These are phyloP conservation scores for Enteromius unitaeniatus DNA, from an alignment of 2,797 vertebrate genomes.

Conservation along the genomic window DNA sequence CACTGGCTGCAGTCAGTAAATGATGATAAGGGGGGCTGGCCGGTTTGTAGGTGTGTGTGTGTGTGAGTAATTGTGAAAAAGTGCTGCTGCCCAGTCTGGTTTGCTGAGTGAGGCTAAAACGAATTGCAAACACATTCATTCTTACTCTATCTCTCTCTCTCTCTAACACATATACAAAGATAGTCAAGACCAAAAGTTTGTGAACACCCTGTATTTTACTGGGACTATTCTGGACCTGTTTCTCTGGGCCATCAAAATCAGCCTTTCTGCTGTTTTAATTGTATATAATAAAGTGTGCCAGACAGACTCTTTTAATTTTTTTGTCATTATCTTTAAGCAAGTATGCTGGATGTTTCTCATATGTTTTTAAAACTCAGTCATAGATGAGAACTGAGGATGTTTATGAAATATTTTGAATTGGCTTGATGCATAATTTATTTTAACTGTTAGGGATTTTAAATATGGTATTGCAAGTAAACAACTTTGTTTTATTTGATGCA, in stretches of 20 bases:
- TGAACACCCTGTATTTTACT: constrained; percentile 35
- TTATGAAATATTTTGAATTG: background rate
- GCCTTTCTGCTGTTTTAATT: constrained; percentile 12
- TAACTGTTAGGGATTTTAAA: background rate
- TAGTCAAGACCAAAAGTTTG: constrained; percentile 11
- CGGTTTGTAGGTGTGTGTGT: constrained; percentile 34
- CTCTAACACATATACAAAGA: background rate
- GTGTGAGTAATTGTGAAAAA: constrained; percentile 58
- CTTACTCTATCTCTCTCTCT: constrained; percentile 51
- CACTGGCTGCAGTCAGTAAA: constrained; percentile 27
- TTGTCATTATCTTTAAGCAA: background rate
- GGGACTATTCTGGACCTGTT: background rate
- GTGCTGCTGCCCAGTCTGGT: constrained; percentile 70
- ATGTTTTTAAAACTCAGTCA: background rate
- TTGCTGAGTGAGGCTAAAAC: constrained; percentile 76
- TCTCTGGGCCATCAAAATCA: constrained; percentile 15
- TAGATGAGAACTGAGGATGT: background rate
- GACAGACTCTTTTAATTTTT: background rate
- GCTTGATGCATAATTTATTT: background rate
- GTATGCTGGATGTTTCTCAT: background rate
- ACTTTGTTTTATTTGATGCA: background rate
- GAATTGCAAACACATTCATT: constrained; percentile 77
- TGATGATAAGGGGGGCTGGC: constrained; percentile 36
- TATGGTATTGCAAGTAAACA: background rate
- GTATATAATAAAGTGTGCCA: constrained; percentile 17